A percentile compares a stretch with the other conserved stretches of the same genome.
Evolutionary conservation across 2,888 invertebrate species (phyloP).

Genomic region (Fissipunctia ypsillon): DNA sequence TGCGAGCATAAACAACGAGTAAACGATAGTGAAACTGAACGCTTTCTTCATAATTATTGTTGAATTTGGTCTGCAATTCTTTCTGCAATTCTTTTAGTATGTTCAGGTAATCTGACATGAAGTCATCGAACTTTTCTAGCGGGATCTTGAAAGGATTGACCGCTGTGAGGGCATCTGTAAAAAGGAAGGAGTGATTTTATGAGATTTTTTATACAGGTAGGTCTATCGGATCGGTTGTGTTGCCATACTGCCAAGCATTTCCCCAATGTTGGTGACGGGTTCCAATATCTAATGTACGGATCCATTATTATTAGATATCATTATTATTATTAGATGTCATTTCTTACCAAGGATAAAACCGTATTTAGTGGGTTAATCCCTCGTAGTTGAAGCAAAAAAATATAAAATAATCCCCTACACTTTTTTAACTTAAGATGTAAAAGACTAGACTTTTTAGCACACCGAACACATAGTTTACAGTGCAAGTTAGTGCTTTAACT

Average conservation of each 20-base stretch:
- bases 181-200: not conserved
- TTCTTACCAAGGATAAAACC: not conserved
- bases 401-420: not conserved
- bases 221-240: not conserved
- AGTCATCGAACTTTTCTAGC: conserved; percentile 69
- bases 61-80: conserved; percentile 41
- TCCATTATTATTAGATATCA: too few species aligned
- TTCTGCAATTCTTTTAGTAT: conserved; percentile 87
- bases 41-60: conserved; percentile 43
- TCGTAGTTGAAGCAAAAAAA: not conserved
- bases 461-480: not conserved
- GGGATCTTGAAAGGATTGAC: conserved; percentile 76
- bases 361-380: not conserved
- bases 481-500: not conserved
- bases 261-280: not conserved
- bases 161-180: conserved; percentile 92
- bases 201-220: not conserved
- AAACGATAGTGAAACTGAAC: conserved; percentile 46
- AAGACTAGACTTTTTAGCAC: not conserved
- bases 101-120: conserved; percentile 86
- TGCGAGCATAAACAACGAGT: conserved; percentile 49
- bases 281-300: not conserved
- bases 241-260: not conserved
- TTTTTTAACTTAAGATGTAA: not conserved
- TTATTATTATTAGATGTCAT: too few species aligned